phyloP scores from a whole-genome alignment of 2,113 vertebrate species.

The Lutjanus erythropterus region DNA sequence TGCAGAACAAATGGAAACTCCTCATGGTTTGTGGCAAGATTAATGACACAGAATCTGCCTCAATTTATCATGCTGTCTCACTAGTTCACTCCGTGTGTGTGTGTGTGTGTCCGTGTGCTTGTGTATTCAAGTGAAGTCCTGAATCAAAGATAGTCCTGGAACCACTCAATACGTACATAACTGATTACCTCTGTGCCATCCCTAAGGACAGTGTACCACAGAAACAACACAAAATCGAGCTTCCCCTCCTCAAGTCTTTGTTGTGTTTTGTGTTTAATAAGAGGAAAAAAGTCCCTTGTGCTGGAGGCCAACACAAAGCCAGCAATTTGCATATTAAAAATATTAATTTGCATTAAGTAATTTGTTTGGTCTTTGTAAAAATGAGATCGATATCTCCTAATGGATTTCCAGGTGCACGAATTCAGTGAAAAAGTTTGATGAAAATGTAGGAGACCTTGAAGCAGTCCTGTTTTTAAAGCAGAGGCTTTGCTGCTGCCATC shows the following conservation, averaged over 20 bases:
- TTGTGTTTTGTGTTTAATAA: slow-evolving; percentile 11
- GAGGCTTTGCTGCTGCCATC: slow-evolving; percentile 16
- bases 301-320: neutral
- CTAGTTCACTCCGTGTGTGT: neutral
- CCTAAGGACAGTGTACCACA: slow-evolving; percentile 29
- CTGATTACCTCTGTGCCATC: slow-evolving; percentile 40
- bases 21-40: slow-evolving; percentile 56
- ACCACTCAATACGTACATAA: slow-evolving; percentile 60
- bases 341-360: slow-evolving; percentile 30
- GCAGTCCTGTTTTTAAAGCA: slow-evolving; percentile 15
- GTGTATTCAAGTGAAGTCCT: slow-evolving; percentile 38
- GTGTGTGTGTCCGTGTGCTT: slow-evolving; percentile 23
- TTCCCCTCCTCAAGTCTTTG: slow-evolving; percentile 11
- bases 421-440: neutral
- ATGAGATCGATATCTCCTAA: neutral
- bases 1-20: slow-evolving; percentile 57
- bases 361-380: slow-evolving; percentile 17
- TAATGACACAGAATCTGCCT: slow-evolving; percentile 53
- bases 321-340: slow-evolving; percentile 23
- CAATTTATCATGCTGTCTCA: slow-evolving; percentile 57
- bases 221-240: slow-evolving; percentile 22
- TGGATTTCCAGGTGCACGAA: neutral
- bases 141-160: slow-evolving; percentile 58
- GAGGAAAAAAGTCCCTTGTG: neutral
- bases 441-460: neutral